Evolutionary conservation across 2,888 invertebrate species (phyloP).

Genomic region (Lumbricus terrestris): DNA sequence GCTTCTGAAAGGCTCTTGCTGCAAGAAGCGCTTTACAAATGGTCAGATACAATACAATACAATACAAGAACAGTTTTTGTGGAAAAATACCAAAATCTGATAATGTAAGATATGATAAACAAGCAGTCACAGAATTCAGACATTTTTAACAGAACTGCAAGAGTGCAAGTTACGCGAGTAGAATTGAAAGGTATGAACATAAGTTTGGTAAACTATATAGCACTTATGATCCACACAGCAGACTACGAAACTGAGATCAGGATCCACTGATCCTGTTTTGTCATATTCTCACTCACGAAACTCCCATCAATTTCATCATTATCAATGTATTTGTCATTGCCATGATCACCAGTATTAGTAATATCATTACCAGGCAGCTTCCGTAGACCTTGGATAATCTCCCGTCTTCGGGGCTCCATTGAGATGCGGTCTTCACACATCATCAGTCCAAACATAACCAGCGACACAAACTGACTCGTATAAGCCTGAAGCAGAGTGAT

Average conservation of each 20-base stretch:
- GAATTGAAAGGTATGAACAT: neutral
- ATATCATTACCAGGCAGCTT: constrained; percentile 68
- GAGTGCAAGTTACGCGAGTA: neutral
- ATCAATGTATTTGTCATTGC: neutral
- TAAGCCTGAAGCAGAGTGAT: constrained; percentile 70
- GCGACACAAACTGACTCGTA: constrained; percentile 96
- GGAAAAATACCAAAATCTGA: too few species aligned
- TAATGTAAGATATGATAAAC: neutral
- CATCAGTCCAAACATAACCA: constrained; percentile 97
- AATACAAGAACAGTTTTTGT: too few species aligned
- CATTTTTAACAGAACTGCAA: neutral
- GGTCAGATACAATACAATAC: too few species aligned
- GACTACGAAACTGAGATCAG: neutral
- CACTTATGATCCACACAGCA: neutral
- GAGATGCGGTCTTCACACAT: constrained; percentile 98
- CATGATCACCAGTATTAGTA: neutral
- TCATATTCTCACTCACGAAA: neutral
- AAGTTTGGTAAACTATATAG: neutral
- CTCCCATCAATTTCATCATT: neutral
- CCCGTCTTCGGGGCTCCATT: constrained; percentile 75
- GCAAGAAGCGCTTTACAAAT: too few species aligned
- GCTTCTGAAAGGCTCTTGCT: too few species aligned
- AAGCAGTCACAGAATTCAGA: neutral
- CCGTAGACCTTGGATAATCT: constrained; percentile 85
- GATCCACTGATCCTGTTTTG: neutral